phyloP scores from a whole-genome alignment of 2,113 vertebrate genomes.

The Piprites chloris region DNA sequence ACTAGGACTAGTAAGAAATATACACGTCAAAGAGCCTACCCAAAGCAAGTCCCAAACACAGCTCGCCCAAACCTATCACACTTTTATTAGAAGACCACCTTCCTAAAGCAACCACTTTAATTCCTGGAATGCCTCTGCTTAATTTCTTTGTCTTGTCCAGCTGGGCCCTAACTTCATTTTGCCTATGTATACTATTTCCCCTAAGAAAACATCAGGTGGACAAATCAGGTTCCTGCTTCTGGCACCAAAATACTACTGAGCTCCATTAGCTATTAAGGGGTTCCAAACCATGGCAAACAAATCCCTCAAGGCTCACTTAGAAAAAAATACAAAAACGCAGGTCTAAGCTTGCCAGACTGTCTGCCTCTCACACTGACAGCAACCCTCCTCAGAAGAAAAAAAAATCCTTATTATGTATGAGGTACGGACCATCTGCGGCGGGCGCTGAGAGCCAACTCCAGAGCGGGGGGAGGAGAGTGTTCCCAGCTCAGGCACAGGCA shows the following conservation, averaged over 20 bases:
- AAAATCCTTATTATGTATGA: slow-evolving; percentile 34
- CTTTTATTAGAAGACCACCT: not conserved
- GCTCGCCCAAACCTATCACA: not conserved
- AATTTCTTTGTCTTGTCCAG: not conserved
- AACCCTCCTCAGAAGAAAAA: not conserved
- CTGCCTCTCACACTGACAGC: slow-evolving; percentile 1
- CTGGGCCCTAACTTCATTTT: not conserved
- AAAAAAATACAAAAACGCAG: slow-evolving; percentile 18
- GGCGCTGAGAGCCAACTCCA: not conserved
- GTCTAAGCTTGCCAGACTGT: slow-evolving; percentile 23
- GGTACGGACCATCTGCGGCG: slow-evolving; percentile 27
- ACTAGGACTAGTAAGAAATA: not conserved
- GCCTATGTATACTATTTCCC: not conserved
- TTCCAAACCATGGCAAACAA: slow-evolving; percentile 1
- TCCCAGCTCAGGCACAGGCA: not conserved
- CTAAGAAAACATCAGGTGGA: not conserved
- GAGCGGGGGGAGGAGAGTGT: not conserved
- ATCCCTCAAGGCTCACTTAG: not conserved
- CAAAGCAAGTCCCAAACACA: not conserved
- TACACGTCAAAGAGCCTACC: not conserved
- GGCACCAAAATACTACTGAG: not conserved
- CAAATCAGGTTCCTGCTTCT: not conserved
- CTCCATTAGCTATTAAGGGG: not conserved
- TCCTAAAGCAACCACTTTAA: not conserved
- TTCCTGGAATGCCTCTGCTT: not conserved